Base-by-base conservation (phyloP, 2,888 invertebrate genomes). In the Nymphalis urticae region DNA sequence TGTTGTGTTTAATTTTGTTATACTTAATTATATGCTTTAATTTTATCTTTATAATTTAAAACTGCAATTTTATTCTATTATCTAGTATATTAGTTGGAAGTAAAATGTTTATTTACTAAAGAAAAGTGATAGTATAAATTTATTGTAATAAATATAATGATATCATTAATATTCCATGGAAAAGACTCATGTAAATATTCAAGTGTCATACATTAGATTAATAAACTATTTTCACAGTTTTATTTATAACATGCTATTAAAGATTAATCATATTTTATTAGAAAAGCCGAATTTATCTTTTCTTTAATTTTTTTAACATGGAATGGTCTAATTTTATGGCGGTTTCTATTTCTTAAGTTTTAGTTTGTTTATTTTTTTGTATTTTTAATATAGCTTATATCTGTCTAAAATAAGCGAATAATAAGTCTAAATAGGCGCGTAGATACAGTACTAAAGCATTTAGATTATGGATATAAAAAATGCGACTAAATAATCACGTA, bases 401-500 rank as follows among this genome's bases (percentile, higher is more conserved):
- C 42, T 42, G 42, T 42, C 42, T 42, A 3, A 42, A 42, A 42
- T 13, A 42, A 42, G 42, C 13, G 13, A 4, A 42, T 42, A 3
- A 13, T 13, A 13, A 42, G 42, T 42, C 42, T 42, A 42, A 42
- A 2, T 42, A 10, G 10, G 42, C 42, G 42, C 10, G 42, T 42
- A 42, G 8, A 36, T 36, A 9, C 36, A 8, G 42, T 42, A 61
- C 24, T 24, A n/a, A 48, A 27, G 4, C 17, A 10, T 47, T 13
- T 47, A 24, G 8, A 19, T 5, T 2, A 42, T 27, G 19, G 48
- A 61, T 54, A 51, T 21, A 61, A 53, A 50, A 62, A 48, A 48
- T 8, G 32, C 21, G 36, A 64, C 51, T 51, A 53, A 63, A 59
- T 54, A 66, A 69, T 50, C 56, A 59, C 64, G 61, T 58, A 58